A percentile compares a stretch with the other conserved stretches of the same genome.
Conservation (phyloP, 2,797 vertebrate species). For the Graptemys geographica region DNA sequence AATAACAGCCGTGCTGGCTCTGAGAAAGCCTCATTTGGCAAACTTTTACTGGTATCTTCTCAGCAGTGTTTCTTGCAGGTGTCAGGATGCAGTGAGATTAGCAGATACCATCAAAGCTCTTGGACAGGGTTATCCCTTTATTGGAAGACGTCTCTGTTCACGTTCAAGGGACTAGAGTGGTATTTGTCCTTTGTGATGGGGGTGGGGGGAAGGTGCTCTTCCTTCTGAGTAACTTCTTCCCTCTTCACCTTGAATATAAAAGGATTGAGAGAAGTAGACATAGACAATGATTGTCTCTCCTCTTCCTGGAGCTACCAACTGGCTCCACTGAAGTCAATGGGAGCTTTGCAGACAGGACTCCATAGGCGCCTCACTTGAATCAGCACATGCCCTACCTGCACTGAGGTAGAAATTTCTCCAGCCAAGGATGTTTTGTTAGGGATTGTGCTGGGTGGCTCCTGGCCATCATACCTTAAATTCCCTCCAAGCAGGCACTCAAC, state of each 20-base stretch:
- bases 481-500: background rate
- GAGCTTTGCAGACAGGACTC: background rate
- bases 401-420: background rate
- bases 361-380: background rate
- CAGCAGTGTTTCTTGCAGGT: slow-evolving; percentile 55
- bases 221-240: background rate
- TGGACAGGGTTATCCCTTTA: slow-evolving; percentile 53
- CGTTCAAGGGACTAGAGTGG: slow-evolving; percentile 23
- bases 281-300: background rate
- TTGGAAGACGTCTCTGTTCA: slow-evolving; percentile 49
- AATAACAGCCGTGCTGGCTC: slow-evolving; percentile 77
- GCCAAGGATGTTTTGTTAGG: background rate
- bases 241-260: background rate
- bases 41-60: slow-evolving; percentile 73
- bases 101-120: slow-evolving; percentile 39
- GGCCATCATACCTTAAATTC: background rate
- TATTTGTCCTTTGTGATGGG: background rate
- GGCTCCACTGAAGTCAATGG: background rate
- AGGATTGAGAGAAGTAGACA: background rate
- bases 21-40: slow-evolving; percentile 76
- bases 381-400: background rate
- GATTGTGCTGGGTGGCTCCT: background rate
- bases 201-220: background rate
- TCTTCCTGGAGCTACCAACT: background rate
- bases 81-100: slow-evolving; percentile 41